These are phyloP conservation scores for Caenorhabditis sp. DNA, from an alignment of 2,888 invertebrate species.

Conservation along the genomic window DNA sequence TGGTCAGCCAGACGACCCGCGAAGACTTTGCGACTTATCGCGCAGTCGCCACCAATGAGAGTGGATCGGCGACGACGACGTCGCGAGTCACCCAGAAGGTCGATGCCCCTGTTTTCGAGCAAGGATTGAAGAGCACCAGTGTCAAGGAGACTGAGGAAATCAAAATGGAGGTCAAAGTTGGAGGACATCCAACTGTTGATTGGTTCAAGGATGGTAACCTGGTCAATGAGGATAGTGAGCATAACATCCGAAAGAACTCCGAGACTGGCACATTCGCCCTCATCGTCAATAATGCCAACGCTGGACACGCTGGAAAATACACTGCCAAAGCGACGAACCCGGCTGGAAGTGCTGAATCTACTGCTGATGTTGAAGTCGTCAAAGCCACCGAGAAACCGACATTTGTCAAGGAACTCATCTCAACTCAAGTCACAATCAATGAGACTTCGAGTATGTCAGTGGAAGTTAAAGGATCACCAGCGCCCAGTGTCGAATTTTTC, in stretches of 20 bases:
- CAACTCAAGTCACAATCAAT: constrained; percentile 74
- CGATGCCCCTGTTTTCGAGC: constrained; percentile 76
- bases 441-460: constrained; percentile 77
- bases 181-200: constrained; percentile 86
- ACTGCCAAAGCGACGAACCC: constrained; percentile 52
- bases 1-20: constrained; percentile 71
- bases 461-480: constrained; percentile 83
- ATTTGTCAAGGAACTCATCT: constrained; percentile 50
- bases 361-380: constrained; percentile 45
- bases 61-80: constrained; percentile 63
- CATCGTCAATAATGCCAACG: constrained; percentile 44
- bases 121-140: constrained; percentile 77
- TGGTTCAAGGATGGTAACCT: constrained; percentile 84
- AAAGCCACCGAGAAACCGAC: constrained; percentile 39
- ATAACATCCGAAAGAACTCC: constrained; percentile 45
- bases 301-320: constrained; percentile 52
- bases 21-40: constrained; percentile 52
- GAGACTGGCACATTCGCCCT: constrained; percentile 76
- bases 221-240: constrained; percentile 74
- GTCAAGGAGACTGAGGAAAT: constrained; percentile 80
- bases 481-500: constrained; percentile 89
- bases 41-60: constrained; percentile 83
- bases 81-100: constrained; percentile 55
- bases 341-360: constrained; percentile 49
- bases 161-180: constrained; percentile 78